phyloP scores from a whole-genome alignment of 2,888 invertebrate genomes.

The Amphiduros pacificus region DNA sequence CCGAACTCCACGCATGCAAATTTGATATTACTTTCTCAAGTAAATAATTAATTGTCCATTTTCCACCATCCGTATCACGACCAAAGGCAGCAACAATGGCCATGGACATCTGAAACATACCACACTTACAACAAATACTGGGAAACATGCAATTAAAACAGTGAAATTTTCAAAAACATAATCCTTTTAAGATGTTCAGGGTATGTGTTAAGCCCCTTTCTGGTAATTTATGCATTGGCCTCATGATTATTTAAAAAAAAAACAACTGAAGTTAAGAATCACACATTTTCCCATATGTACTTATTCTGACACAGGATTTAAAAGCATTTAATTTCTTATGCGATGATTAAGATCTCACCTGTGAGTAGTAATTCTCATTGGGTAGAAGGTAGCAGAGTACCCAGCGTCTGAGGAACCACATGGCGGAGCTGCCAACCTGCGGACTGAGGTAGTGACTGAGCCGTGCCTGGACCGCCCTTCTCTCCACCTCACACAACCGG shows the following conservation, averaged over 20 bases:
- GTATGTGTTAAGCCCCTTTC: no score
- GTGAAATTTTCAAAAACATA: no score
- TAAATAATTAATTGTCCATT: slow-evolving; percentile 69
- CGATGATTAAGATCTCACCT: slow-evolving; percentile 71
- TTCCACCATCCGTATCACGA: slow-evolving; percentile 69
- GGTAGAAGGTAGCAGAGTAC: slow-evolving; percentile 73
- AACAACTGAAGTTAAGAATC: no score
- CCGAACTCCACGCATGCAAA: slow-evolving; percentile 67
- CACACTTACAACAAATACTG: no score
- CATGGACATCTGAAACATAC: slow-evolving; percentile 70
- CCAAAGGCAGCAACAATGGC: slow-evolving; percentile 69
- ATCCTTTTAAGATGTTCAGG: no score
- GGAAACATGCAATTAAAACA: no score
- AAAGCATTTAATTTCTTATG: no score
- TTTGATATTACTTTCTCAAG: slow-evolving; percentile 70
- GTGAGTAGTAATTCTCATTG: slow-evolving; percentile 66
- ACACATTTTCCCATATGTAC: no score
- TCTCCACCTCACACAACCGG: slow-evolving; percentile 76
- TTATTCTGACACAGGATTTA: no score
- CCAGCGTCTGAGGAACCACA: slow-evolving; percentile 81
- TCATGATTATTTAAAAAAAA: no score
- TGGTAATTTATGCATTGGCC: no score
- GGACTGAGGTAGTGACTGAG: slow-evolving; percentile 74
- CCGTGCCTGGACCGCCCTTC: slow-evolving; percentile 72
- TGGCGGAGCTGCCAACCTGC: slow-evolving; percentile 74